Evolutionary conservation across 2,113 vertebrate species (phyloP), one percentile per base, ranked within the genome.

Genomic region (Procapra przewalskii): DNA sequence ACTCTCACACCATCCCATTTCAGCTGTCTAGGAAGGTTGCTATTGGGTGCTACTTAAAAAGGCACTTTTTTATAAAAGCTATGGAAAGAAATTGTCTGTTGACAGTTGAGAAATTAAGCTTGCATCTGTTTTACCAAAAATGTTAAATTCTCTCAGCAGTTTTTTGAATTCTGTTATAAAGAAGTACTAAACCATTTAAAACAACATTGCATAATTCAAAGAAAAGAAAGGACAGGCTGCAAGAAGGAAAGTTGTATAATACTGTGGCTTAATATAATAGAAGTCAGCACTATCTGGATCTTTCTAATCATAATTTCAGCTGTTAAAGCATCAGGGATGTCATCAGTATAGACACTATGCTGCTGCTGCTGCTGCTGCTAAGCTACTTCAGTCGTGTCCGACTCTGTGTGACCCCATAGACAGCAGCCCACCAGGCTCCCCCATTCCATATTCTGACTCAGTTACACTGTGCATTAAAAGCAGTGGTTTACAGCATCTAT

Each of bases 391-490:
- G 48, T 48, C 0, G 48, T 48, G 48, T 48, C 48, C 48, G 48
- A 12, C 48, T 48, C 48, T 11, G 10, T 48, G 48, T 6, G 48
- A 48, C 11, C 48, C 48, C 48, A 48, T 0, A 48, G 48, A 48
- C 2, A 2, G 48, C 48, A 48, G 48, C 48, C 48, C 48, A 48
- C 48, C 48, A 48, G 48, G 48, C 48, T 48, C 11, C 48, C 11
- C 2, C 48, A 12, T 48, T 10, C 48, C 48, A 48, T 95, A 98
- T 98, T 98, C 98, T 97, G 96, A 98, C 95, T 98, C 98, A 98
- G 97, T 98, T 98, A 98, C 88, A 95, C 82, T 98, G 97, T 93
- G 92, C 97, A 98, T 98, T 98, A 98, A 98, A 98, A 97, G 93
- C 57, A 80, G 84, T 97, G 71, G 97, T 97, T 99, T 98, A 98